phyloP scores from a whole-genome alignment of 2,888 invertebrate genomes.

The Sympetrum striolatum region DNA sequence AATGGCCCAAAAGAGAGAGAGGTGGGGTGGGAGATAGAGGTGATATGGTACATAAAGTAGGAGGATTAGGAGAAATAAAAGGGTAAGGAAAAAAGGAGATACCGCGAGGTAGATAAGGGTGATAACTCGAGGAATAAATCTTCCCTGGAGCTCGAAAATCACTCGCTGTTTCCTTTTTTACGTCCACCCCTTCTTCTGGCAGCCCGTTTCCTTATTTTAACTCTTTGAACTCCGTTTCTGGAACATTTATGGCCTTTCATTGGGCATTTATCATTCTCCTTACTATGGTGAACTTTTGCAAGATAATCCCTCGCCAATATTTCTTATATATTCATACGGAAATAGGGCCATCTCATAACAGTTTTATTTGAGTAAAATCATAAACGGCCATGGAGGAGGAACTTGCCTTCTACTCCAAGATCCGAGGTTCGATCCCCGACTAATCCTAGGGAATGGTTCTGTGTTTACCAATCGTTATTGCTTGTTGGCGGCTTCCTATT shows the following conservation, averaged over 20 bases:
- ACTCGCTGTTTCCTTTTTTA: not conserved
- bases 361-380: too few species aligned
- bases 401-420: too few species aligned
- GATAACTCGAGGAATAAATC: not conserved
- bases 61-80: not conserved
- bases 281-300: not conserved
- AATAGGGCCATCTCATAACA: too few species aligned
- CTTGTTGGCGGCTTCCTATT: too few species aligned
- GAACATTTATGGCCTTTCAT: not conserved
- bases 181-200: not conserved
- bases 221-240: not conserved
- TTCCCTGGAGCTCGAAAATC: not conserved
- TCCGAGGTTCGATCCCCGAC: too few species aligned
- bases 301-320: too few species aligned
- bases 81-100: not conserved
- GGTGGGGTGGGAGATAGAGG: not conserved
- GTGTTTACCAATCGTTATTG: too few species aligned
- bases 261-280: not conserved
- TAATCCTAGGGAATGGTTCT: too few species aligned
- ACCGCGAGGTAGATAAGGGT: not conserved
- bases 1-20: not conserved
- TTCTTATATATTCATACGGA: too few species aligned
- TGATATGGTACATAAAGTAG: not conserved
- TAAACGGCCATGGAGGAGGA: too few species aligned
- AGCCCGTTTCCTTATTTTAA: not conserved